Percentiles rank a stretch among this genome's conserved stretches.
phyloP scores from a whole-genome alignment of 2,888 invertebrate genomes.

The Morpho helenor region DNA sequence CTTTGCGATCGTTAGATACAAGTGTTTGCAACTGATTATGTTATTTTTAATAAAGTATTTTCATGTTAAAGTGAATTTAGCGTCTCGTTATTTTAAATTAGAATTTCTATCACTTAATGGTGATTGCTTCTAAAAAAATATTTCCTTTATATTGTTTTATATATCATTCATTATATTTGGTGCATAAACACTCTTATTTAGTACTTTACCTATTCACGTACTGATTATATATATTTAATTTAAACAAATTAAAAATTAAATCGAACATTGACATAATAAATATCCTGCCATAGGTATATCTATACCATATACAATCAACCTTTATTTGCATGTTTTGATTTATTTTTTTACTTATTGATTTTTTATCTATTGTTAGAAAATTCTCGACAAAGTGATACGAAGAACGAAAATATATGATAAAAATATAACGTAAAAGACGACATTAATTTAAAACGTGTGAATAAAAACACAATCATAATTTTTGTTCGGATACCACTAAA shows the following conservation, averaged over 20 bases:
- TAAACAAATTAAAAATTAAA: not conserved
- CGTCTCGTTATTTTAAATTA: not conserved
- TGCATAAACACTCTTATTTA: not conserved
- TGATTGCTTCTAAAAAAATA: not conserved
- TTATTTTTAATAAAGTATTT: slow-evolving; percentile 15
- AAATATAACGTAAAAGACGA: too few relatives aligned
- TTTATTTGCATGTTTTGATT: too few relatives aligned
- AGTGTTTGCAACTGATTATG: slow-evolving; percentile 26
- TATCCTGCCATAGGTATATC: too few relatives aligned
- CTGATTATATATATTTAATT: not conserved
- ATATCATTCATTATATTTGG: not conserved
- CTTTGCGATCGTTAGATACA: slow-evolving; percentile 33
- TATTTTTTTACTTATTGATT: too few relatives aligned
- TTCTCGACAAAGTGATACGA: too few relatives aligned
- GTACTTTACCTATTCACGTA: not conserved
- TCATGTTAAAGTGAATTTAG: not conserved
- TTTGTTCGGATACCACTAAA: too few relatives aligned
- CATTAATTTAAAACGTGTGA: too few relatives aligned
- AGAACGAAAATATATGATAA: too few relatives aligned
- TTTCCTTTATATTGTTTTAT: not conserved
- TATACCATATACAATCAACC: too few relatives aligned
- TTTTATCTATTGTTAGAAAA: too few relatives aligned
- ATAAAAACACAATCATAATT: too few relatives aligned
- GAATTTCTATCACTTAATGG: not conserved
- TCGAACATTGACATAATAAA: not conserved